Evolutionary conservation across 2,797 vertebrate species (phyloP).

Genomic region (Aeoliscus strigatus): DNA sequence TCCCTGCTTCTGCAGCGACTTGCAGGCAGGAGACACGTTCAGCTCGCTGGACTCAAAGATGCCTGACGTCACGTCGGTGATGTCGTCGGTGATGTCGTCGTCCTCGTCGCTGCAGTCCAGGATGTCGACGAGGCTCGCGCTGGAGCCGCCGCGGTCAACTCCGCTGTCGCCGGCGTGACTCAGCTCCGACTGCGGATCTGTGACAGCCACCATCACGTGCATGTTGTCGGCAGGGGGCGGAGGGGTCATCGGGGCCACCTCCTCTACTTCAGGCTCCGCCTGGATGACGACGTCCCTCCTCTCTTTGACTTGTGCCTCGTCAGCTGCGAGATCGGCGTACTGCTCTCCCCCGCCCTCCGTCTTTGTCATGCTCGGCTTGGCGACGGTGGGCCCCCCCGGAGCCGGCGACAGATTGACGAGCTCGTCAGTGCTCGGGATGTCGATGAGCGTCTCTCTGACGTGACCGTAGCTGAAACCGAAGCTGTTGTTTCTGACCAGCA

Average conservation of each 20-base stretch:
- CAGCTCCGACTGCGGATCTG: slow-evolving; percentile 63
- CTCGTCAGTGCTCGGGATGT: slow-evolving; percentile 56
- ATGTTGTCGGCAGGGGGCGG: slow-evolving; percentile 55
- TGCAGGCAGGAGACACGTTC: slow-evolving; percentile 63
- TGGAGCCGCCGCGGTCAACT: slow-evolving; percentile 66
- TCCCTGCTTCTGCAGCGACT: slow-evolving; percentile 83
- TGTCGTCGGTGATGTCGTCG: slow-evolving; percentile 73
- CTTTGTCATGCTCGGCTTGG: slow-evolving; percentile 50
- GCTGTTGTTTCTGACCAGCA: slow-evolving; percentile 68
- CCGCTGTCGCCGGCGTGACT: slow-evolving; percentile 48
- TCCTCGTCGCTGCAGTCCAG: slow-evolving; percentile 79
- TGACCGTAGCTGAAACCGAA: slow-evolving; percentile 55
- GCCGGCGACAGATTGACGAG: slow-evolving; percentile 65
- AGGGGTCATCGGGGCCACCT: slow-evolving; percentile 33
- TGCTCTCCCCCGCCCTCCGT: slow-evolving; percentile 43
- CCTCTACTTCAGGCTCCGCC: slow-evolving; percentile 51
- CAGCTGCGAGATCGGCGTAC: slow-evolving; percentile 50
- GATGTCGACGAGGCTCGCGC: slow-evolving; percentile 68
- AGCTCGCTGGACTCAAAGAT: slow-evolving; percentile 75
- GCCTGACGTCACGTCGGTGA: slow-evolving; percentile 80
- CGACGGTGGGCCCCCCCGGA: slow-evolving; percentile 61
- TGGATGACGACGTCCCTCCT: slow-evolving; percentile 43
- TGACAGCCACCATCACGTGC: slow-evolving; percentile 48
- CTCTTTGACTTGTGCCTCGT: slow-evolving; percentile 23
- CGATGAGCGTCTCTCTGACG: slow-evolving; percentile 58